These are phyloP conservation scores for Tragelaphus strepsiceros DNA, from an alignment of 2,113 vertebrate genomes.

Conservation along the genomic window DNA sequence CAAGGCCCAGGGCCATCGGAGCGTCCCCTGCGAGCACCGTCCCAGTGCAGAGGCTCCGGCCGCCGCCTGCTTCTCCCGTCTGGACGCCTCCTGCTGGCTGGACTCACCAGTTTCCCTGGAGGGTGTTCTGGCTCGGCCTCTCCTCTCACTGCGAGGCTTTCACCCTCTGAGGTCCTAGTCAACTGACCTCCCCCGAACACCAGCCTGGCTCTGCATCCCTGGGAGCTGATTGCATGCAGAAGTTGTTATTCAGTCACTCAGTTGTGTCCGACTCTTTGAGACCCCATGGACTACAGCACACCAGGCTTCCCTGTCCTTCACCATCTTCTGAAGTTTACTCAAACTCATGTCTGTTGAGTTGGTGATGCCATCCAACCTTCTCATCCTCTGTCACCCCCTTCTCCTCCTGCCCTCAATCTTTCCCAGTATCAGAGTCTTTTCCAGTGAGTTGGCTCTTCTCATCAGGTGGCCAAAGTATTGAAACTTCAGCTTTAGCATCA, in stretches of 20 bases:
- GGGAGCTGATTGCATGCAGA: slow-evolving; percentile 17
- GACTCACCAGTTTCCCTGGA: not conserved
- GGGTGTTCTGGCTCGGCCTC: not conserved
- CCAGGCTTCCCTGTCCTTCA: not conserved
- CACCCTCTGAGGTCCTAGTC: slow-evolving; percentile 43
- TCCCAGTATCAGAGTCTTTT: not conserved
- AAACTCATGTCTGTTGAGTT: not conserved
- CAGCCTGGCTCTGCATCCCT: not conserved
- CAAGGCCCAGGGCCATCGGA: not conserved
- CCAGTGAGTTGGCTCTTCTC: not conserved
- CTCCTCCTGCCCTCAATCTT: not conserved
- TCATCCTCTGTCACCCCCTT: not conserved
- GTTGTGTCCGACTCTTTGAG: not conserved
- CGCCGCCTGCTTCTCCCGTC: rapidly evolving
- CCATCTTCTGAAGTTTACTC: not conserved
- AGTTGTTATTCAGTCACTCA: not conserved
- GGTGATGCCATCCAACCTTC: not conserved
- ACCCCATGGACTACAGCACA: not conserved
- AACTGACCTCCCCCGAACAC: slow-evolving; percentile 40
- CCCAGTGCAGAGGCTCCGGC: not conserved
- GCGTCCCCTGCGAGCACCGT: not conserved
- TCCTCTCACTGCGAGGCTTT: not conserved
- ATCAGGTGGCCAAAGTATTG: not conserved
- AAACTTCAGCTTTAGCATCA: not conserved
- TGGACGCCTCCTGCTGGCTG: not conserved